Evolutionary conservation across 2,888 invertebrate genomes (phyloP), one percentile per base, ranked within the genome.

Genomic region (Anthrax anthrax): DNA sequence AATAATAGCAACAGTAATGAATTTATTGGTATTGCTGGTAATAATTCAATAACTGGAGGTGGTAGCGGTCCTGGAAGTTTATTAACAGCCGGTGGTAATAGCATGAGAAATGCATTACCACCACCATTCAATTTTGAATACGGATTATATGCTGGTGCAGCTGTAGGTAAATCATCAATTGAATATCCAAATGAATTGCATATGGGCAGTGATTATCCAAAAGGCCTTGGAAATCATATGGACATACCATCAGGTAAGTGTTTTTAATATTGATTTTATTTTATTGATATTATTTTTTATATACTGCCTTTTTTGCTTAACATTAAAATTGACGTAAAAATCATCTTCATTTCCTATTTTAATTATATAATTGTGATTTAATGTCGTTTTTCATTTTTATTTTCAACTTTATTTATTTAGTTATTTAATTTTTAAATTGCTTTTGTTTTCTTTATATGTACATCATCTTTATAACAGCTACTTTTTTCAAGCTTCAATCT

Each of bases 191-290:
- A 64, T 54, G 67, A 68, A 18, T 57, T 68, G 43, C 63, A 65
- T 37, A 59, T 65, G 56, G 57, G 62, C 43, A 64, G 58, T 52
- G 67, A 68, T 48, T 68, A 62, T 56, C 56, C 63, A 16, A 68
- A 68, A 55, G 62, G 59, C 49, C 63, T 62, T 54, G 65, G 62
- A 43, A 68, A 67, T 46, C 69, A 69, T 51, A 68, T 69, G 67
- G 69, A 69, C 51, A 67, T 69, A 52, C 69, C 69, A 39, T 58
- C 65, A 62, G 68, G 69, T 69, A 64, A 58, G 64, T 62, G 39
- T 42, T 45, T 27, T 37, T 39, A 9, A 17, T 32, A 16, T 29
- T 29, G 5, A 14, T 17, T 38, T 37, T 39, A 19, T 38, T 16
- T 39, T 32, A 5, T 42, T 39, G 1, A 12, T 45, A 36, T 18